These are phyloP conservation scores for Peromyscus leucopus DNA, from an alignment of 2,113 vertebrate species.

Conservation along the genomic window DNA sequence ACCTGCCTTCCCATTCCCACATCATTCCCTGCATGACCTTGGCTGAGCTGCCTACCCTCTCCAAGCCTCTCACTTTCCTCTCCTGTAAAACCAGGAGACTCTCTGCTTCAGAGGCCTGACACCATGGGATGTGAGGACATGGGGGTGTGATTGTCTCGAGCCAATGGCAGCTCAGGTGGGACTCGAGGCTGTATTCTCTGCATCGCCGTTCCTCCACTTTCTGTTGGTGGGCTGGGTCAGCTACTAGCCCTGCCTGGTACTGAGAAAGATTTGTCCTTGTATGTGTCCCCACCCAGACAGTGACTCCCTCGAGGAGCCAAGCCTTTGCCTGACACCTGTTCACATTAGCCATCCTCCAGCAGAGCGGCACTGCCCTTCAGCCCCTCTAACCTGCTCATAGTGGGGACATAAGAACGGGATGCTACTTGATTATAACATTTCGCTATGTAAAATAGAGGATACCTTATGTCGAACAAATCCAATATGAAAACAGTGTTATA, in stretches of 20 bases:
- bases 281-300: not conserved
- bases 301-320: not conserved
- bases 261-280: not conserved
- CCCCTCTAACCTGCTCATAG: not conserved
- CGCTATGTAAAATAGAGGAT: conserved; percentile 27
- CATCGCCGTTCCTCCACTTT: not conserved
- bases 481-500: not conserved
- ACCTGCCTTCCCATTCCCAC: not conserved
- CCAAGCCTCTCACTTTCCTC: not conserved
- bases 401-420: not conserved
- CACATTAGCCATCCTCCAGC: not conserved
- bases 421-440: not conserved
- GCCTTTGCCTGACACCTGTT: not conserved
- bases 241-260: not conserved
- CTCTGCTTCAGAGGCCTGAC: not conserved
- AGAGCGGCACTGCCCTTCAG: not conserved
- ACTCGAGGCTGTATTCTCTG: rapidly evolving
- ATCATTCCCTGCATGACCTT: not conserved
- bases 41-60: not conserved
- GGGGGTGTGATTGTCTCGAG: rapidly evolving
- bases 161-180: not conserved
- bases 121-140: not conserved
- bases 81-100: not conserved
- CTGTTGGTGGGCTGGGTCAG: not conserved
- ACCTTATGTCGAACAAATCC: conserved; percentile 25